Evolutionary conservation across 1,140 invertebrate species (phyloP), one percentile per base, ranked within the genome.

Genomic region (Lepidurus packardi): DNA sequence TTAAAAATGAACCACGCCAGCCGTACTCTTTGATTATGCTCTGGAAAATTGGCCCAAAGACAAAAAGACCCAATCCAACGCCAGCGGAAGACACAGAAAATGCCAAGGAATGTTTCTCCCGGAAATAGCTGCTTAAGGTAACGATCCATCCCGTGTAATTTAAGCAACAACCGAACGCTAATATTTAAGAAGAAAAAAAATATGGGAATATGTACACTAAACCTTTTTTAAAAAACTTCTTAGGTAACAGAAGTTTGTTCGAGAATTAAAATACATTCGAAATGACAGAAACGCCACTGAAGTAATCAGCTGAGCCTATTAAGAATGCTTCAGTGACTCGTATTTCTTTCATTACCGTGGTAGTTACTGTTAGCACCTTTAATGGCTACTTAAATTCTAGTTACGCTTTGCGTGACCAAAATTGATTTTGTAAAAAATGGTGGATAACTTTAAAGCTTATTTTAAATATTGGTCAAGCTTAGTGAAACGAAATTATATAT

Each of bases 71-170:
- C 16, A 86, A 73, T 5, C 85, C 85, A 21, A 87, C 87, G 8
- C 88, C 88, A 79, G 86, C 86, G 7, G 88, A 87, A 7, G 87
- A 86, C 7, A 89, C 84, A 11, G 88, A 87, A 9, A 87, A 88
- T 4, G 88, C 88, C 21, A 88, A 80, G 16, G 87, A 86, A 74
- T 88, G 83, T 74, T 84, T 84, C 78, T 85, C 84, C 77, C 88
- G 84, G 81, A 89, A 89, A 81, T 88, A 88, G 76, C 85, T 86
- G 3, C 86, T 85, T 74, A 88, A 86, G 77, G 85, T 86, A 24
- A 88, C 86, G 25, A 89, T 87, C 44, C 87, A 85, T 0, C 87
- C 87, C 5, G 88, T 83, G 81, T 88, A 89, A 25, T 87, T 85
- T 81, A 89, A 83, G 24, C 87, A 87, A 81, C 87, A 86, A 10